Evolutionary conservation across 2,888 invertebrate genomes (phyloP), one percentile per base, ranked within the genome.

Genomic region (Hofmannophila pseudospretella): DNA sequence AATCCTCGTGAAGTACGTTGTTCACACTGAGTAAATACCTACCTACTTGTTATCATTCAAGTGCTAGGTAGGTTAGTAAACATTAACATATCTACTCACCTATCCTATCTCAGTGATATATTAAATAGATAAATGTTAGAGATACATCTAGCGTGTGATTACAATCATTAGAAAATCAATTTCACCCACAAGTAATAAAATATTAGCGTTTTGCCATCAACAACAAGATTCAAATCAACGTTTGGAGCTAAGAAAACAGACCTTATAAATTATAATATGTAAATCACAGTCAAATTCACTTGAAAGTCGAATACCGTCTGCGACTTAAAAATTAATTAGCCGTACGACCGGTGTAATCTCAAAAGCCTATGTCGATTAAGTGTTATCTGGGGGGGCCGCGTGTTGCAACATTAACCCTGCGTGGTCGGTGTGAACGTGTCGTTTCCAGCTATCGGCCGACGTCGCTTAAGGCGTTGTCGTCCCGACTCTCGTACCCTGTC

Each of bases 301-400:
- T 64, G 64, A 66, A 75, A 76, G 65, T 72, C 70, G 65, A 72
- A 68, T 60, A 53, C 55, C 54, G 73, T 63, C 68, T 68, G 68
- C 69, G 85, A 81, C 81, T 86, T 86, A 82, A 87, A 87, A 87
- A 86, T 87, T 87, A 86, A 88, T 88, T 86, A 87, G 74, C 77
- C 79, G 74, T 78, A 85, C 76, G 76, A 82, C 82, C 80, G 79
- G 79, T 78, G 79, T 86, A 86, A 86, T 82, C 79, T 72, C 63
- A 59, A 67, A 60, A 70, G 69, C 70, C 75, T 67, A 66, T 61
- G 62, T 54, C 67, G 73, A 78, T 82, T 79, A 72, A 64, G 58
- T 64, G 63, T 63, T 72, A 73, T 73, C 69, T 67, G 52, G 52
- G 45, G 51, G 50, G 50, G 47, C 58, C 48, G 54, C 57, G 65